Evolutionary conservation across 2,888 invertebrate genomes (phyloP).

Genomic region (Tetranychus truncatus): DNA sequence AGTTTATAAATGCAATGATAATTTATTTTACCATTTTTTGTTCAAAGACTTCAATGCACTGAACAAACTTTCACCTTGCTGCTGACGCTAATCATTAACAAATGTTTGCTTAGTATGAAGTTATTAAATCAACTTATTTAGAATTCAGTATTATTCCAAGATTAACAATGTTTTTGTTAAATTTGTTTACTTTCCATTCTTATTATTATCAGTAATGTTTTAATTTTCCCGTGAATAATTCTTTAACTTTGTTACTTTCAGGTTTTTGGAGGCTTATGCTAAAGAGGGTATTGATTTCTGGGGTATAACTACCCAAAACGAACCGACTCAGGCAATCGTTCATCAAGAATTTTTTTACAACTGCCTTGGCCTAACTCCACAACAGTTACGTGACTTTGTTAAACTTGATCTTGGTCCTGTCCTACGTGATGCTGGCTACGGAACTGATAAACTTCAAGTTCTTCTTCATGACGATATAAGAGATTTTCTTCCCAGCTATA

Average conservation of each 20-base stretch:
- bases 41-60: too few relatives aligned
- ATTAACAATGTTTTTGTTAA: too few relatives aligned
- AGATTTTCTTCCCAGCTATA: not conserved
- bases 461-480: slow-evolving; percentile 50
- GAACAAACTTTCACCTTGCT: too few relatives aligned
- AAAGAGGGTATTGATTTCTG: slow-evolving; percentile 45
- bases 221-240: too few relatives aligned
- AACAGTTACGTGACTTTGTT: slow-evolving; percentile 46
- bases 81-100: too few relatives aligned
- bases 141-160: too few relatives aligned
- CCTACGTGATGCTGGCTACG: slow-evolving; percentile 42
- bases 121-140: too few relatives aligned
- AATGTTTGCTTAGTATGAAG: too few relatives aligned
- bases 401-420: slow-evolving; percentile 53
- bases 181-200: too few relatives aligned
- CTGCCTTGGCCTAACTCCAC: slow-evolving; percentile 14
- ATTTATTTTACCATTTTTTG: too few relatives aligned
- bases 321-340: slow-evolving; percentile 44
- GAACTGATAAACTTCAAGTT: slow-evolving; percentile 41
- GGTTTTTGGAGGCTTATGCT: slow-evolving; percentile 57
- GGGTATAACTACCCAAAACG: slow-evolving; percentile 72
- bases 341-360: slow-evolving; percentile 38
- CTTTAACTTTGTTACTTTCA: slow-evolving; percentile 29
- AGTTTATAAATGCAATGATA: too few relatives aligned
- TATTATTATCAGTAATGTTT: too few relatives aligned